These are phyloP conservation scores for Entomobrya proxima DNA, from an alignment of 2,888 invertebrate species.

Conservation along the genomic window DNA sequence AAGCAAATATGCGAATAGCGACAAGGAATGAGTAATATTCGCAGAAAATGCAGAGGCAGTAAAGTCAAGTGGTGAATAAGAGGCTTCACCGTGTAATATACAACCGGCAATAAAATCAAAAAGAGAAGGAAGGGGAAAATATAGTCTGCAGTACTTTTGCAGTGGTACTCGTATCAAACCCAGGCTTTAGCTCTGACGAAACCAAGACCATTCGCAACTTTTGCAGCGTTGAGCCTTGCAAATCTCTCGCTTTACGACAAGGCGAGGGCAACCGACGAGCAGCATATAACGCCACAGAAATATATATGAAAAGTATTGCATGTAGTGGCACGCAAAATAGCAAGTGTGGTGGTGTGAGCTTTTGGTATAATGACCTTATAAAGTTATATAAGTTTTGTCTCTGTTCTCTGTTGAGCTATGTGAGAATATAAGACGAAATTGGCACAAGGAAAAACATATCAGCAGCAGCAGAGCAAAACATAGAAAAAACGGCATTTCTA, in stretches of 20 bases:
- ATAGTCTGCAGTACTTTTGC: not conserved
- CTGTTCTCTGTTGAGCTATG: too few relatives aligned
- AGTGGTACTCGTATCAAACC: not conserved
- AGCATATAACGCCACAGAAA: too few relatives aligned
- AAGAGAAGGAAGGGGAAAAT: not conserved
- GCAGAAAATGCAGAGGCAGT: not conserved
- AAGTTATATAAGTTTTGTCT: not conserved
- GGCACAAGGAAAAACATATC: conserved; percentile 46
- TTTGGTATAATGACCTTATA: conserved; percentile 26
- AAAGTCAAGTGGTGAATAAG: not conserved
- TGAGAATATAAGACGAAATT: not conserved
- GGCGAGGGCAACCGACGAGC: conserved; percentile 2
- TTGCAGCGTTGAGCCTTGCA: conserved; percentile 29
- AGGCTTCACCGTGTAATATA: not conserved
- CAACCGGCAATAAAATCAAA: not conserved
- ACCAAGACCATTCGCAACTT: conserved; percentile 59
- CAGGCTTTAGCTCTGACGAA: conserved; percentile 19
- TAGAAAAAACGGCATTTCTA: not conserved
- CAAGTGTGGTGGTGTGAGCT: not conserved
- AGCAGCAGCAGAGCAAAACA: not conserved
- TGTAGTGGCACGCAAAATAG: not conserved
- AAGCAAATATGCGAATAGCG: too few relatives aligned
- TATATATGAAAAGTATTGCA: not conserved
- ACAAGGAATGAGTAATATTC: too few relatives aligned
- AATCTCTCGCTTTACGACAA: not conserved